These are phyloP conservation scores for Netelia melanura DNA, from an alignment of 2,888 invertebrate species.

Conservation along the genomic window DNA sequence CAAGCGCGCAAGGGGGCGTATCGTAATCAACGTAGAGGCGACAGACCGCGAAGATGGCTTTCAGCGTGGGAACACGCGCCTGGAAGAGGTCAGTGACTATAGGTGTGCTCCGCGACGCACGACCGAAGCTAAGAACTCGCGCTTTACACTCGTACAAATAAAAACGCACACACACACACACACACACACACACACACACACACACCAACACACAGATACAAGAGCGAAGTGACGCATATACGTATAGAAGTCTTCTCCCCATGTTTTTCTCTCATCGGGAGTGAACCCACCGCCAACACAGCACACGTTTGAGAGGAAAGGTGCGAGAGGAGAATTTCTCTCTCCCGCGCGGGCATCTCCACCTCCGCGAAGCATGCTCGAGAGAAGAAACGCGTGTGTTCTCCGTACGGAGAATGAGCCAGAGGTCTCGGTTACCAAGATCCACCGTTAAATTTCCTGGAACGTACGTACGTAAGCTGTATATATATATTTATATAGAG, in stretches of 20 bases:
- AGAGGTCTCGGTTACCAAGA: slow-evolving; percentile 75
- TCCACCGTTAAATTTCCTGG: slow-evolving; percentile 76
- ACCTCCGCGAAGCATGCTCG: background rate
- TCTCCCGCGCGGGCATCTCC: slow-evolving; percentile 15
- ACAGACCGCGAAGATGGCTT: slow-evolving; percentile 78
- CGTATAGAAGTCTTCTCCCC: background rate
- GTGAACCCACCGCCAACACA: slow-evolving; percentile 27
- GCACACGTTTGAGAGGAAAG: slow-evolving; percentile 26
- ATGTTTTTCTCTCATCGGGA: slow-evolving; percentile 25
- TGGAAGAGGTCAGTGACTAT: slow-evolving; percentile 77
- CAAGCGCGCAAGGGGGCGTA: slow-evolving; percentile 76
- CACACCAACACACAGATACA: background rate
- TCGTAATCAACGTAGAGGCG: slow-evolving; percentile 78
- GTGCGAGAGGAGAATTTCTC: slow-evolving; percentile 27
- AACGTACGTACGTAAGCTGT: slow-evolving; percentile 47
- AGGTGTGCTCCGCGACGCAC: slow-evolving; percentile 66
- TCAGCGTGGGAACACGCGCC: slow-evolving; percentile 81
- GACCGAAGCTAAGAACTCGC: slow-evolving; percentile 35
- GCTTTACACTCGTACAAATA: background rate
- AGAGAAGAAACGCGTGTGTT: slow-evolving; percentile 53
- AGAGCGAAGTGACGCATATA: no score
- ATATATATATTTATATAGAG: background rate
- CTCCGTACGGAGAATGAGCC: slow-evolving; percentile 66
- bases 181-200: slow-evolving; percentile 14
- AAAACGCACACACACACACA: slow-evolving; percentile 4